Evolutionary conservation across 2,113 vertebrate genomes (phyloP).

Genomic region (Atrichornis clamosus): DNA sequence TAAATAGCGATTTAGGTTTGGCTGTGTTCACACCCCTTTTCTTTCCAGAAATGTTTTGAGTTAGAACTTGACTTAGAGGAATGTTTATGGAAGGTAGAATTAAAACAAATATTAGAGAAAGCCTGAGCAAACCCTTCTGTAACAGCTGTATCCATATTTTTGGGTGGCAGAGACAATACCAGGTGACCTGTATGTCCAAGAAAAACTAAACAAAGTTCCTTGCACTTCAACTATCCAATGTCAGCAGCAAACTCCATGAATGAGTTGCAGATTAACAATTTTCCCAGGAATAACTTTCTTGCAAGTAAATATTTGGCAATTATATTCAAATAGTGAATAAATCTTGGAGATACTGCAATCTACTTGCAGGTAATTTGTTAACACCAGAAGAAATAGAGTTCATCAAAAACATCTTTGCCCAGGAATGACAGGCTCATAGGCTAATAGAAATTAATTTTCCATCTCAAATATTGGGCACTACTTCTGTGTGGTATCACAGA

Average conservation of each 20-base stretch:
- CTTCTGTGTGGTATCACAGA: background rate
- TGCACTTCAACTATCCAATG: background rate
- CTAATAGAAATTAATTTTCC: conserved; percentile 34
- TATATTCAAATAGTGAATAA: conserved; percentile 1
- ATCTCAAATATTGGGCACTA: conserved; percentile 3
- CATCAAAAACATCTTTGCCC: background rate
- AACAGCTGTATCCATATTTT: background rate
- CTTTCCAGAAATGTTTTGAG: background rate
- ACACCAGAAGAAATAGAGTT: background rate
- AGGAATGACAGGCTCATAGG: background rate
- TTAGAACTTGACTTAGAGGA: background rate
- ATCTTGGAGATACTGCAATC: background rate
- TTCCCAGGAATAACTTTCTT: background rate
- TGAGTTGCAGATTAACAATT: background rate
- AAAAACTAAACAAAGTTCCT: background rate
- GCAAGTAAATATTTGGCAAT: conserved; percentile 40
- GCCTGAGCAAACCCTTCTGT: background rate
- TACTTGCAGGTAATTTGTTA: background rate
- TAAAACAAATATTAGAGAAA: background rate
- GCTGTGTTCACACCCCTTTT: background rate
- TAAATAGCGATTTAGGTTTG: background rate
- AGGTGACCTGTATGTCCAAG: background rate
- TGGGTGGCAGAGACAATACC: background rate
- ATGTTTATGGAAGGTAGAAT: background rate
- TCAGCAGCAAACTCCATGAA: background rate